Evolutionary conservation across 2,113 vertebrate genomes (phyloP).

Genomic region (Callionymus lyra): DNA sequence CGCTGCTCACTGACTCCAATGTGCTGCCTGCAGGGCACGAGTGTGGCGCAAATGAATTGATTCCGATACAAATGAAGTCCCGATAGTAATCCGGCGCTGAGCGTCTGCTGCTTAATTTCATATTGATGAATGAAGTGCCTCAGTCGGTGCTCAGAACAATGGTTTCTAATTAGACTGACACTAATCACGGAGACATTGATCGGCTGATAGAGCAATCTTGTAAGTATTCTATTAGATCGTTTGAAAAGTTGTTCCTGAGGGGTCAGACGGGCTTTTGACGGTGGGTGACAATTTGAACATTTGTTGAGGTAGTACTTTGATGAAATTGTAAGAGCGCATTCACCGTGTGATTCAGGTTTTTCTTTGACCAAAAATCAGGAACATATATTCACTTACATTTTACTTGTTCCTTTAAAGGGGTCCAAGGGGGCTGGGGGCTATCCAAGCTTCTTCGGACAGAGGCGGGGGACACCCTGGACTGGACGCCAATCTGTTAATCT

Average conservation of each 20-base stretch:
- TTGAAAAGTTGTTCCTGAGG: constrained; percentile 8
- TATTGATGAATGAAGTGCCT: constrained; percentile 53
- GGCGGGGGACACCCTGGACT: too few species aligned
- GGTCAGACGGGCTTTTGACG: neutral
- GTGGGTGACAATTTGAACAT: too few species aligned
- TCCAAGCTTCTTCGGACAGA: too few species aligned
- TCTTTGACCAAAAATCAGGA: too few species aligned
- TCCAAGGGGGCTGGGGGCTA: too few species aligned
- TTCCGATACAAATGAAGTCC: constrained; percentile 48
- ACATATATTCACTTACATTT: too few species aligned
- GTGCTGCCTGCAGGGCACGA: constrained; percentile 19
- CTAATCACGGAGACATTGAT: constrained; percentile 53
- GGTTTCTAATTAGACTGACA: constrained; percentile 48
- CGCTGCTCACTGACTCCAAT: constrained; percentile 9
- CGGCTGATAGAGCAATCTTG: constrained; percentile 19
- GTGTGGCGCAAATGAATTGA: constrained; percentile 47
- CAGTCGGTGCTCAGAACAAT: constrained; percentile 43
- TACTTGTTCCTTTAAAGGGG: too few species aligned
- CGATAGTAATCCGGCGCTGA: constrained; percentile 50
- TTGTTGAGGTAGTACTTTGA: too few species aligned
- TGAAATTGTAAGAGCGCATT: too few species aligned
- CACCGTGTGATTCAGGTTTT: too few species aligned
- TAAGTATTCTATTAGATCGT: constrained; percentile 17
- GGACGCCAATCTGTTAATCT: too few species aligned
- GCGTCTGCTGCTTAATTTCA: constrained; percentile 59